Percentiles rank a stretch among this genome's conserved stretches.
Evolutionary conservation across 2,797 vertebrate genomes (phyloP).

Genomic region (Melanotaenia parkinsoni): DNA sequence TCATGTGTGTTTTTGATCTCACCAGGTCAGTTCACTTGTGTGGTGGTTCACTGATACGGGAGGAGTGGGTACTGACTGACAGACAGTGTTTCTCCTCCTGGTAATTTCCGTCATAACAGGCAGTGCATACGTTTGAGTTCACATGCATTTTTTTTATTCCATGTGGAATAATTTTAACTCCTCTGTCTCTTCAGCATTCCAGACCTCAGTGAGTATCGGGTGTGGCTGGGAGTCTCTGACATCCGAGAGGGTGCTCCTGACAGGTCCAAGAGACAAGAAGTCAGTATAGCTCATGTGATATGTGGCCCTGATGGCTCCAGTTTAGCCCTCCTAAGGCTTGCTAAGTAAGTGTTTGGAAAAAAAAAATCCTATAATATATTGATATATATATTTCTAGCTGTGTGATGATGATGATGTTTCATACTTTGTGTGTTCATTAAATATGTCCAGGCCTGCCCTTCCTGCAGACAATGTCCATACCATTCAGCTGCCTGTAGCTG

Average conservation of each 20-base stretch:
- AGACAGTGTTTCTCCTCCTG: conserved; percentile 95
- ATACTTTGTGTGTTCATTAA: conserved; percentile 23
- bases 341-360: conserved; percentile 83
- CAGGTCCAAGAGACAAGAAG: conserved; percentile 87
- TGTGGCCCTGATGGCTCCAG: conserved; percentile 93
- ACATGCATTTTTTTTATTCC: neutral
- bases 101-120: conserved; percentile 55
- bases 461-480: conserved; percentile 89
- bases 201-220: conserved; percentile 93
- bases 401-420: conserved; percentile 23
- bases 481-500: conserved; percentile 92
- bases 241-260: conserved; percentile 86
- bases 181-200: conserved; percentile 83
- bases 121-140: neutral
- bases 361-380: conserved; percentile 7
- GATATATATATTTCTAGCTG: conserved; percentile 10
- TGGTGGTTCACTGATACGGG: conserved; percentile 94
- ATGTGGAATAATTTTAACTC: conserved; percentile 19
- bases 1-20: conserved; percentile 38
- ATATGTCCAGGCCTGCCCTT: conserved; percentile 85
- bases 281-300: conserved; percentile 91
- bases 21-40: conserved; percentile 92
- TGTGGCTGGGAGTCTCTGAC: conserved; percentile 92
- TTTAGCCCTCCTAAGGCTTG: conserved; percentile 91
- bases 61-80: conserved; percentile 96